Evolutionary conservation across 2,113 vertebrate genomes (phyloP).

Genomic region (Catharus bicknelli): DNA sequence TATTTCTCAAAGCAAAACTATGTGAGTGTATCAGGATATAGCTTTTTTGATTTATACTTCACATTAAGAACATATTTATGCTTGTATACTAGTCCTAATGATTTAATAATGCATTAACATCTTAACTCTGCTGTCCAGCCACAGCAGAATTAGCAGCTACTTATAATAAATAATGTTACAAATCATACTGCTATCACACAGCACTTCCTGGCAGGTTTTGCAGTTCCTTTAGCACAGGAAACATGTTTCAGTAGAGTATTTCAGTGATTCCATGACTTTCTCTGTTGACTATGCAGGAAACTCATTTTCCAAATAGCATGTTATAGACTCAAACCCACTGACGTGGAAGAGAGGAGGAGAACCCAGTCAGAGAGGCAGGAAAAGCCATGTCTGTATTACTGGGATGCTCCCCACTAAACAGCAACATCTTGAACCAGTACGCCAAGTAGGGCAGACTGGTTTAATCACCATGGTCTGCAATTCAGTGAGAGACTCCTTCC

Average conservation of each 20-base stretch:
- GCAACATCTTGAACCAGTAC: not conserved
- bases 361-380: not conserved
- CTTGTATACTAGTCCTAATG: not conserved
- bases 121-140: not conserved
- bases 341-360: not conserved
- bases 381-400: not conserved
- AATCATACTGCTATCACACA: not conserved
- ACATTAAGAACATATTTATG: not conserved
- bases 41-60: not conserved
- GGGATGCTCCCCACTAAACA: not conserved
- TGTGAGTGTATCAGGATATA: not conserved
- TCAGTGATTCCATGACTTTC: not conserved
- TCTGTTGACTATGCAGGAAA: not conserved
- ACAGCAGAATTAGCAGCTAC: not conserved
- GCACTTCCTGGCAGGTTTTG: conserved; percentile 35
- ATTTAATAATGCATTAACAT: not conserved
- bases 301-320: not conserved
- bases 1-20: not conserved
- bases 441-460: conserved; percentile 38
- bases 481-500: not conserved
- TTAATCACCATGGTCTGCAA: not conserved
- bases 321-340: not conserved
- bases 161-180: not conserved
- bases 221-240: conserved; percentile 40
- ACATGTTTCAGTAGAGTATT: not conserved